Evolutionary conservation across 2,797 vertebrate genomes (phyloP).

Genomic region (Capromys pilorides): DNA sequence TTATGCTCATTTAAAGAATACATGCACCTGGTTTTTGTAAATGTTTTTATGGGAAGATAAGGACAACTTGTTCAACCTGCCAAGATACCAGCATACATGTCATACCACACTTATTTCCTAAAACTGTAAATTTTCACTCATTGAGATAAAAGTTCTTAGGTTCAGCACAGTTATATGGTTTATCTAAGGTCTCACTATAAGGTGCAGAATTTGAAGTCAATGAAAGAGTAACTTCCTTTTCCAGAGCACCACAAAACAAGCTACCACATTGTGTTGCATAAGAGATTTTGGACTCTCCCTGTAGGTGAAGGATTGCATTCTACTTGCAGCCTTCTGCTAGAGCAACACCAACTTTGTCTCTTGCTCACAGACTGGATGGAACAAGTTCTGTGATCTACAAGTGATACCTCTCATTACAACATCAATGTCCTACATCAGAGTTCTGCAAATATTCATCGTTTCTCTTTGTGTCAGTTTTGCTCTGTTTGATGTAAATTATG

Average conservation of each 20-base stretch:
- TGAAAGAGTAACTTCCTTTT: not conserved
- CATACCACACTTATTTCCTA: not conserved
- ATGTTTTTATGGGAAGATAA: not conserved
- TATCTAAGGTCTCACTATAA: not conserved
- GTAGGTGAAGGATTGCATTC: not conserved
- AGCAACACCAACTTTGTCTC: not conserved
- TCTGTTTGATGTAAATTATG: not conserved
- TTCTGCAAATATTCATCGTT: not conserved
- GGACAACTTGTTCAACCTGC: not conserved
- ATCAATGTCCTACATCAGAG: not conserved
- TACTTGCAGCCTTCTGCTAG: not conserved
- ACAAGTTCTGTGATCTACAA: not conserved
- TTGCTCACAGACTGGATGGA: not conserved
- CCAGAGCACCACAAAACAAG: not conserved
- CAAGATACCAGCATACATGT: not conserved
- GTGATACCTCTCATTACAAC: not conserved
- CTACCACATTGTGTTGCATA: not conserved
- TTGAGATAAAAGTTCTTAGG: not conserved
- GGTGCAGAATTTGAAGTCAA: not conserved
- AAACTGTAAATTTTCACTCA: not conserved
- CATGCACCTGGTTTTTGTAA: not conserved
- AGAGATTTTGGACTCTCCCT: not conserved
- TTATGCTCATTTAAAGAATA: not conserved
- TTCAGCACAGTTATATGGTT: not conserved
- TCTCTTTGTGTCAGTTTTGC: not conserved